A percentile compares a stretch with the other conserved stretches of the same genome.
Conservation (phyloP, 1,140 invertebrate genomes). For the Cotesia chilonis region DNA sequence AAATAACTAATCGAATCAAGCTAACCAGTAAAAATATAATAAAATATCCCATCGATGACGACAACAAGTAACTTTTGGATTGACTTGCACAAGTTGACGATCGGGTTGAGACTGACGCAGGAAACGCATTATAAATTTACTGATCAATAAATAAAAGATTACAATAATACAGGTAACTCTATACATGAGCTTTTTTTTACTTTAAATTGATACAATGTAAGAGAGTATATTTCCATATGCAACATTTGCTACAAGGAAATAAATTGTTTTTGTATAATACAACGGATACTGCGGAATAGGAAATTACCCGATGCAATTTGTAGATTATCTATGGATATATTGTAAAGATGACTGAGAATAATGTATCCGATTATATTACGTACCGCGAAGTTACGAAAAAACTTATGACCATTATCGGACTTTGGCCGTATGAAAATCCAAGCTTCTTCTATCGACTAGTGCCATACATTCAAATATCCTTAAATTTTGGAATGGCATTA, state of each 20-base stretch:
- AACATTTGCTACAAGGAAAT: too few species aligned
- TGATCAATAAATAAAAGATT: not conserved
- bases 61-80: not conserved
- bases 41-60: too few species aligned
- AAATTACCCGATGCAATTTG: too few species aligned
- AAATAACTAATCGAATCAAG: not conserved
- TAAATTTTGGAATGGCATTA: not conserved
- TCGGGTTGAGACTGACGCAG: slow-evolving; percentile 1
- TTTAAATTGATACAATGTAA: too few species aligned
- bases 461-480: not conserved
- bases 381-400: slow-evolving; percentile 4
- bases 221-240: too few species aligned
- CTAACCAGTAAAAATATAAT: not conserved
- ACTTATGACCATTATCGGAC: not conserved
- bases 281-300: too few species aligned
- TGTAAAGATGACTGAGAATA: not conserved
- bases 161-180: not conserved
- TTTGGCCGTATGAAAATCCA: slow-evolving; percentile 7
- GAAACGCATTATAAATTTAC: not conserved
- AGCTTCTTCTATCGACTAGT: not conserved
- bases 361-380: slow-evolving; percentile 2
- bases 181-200: not conserved
- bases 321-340: too few species aligned
- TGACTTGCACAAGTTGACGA: not conserved
- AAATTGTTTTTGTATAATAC: too few species aligned